phyloP scores from a whole-genome alignment of 2,888 invertebrate genomes.

The Amiota mariae region DNA sequence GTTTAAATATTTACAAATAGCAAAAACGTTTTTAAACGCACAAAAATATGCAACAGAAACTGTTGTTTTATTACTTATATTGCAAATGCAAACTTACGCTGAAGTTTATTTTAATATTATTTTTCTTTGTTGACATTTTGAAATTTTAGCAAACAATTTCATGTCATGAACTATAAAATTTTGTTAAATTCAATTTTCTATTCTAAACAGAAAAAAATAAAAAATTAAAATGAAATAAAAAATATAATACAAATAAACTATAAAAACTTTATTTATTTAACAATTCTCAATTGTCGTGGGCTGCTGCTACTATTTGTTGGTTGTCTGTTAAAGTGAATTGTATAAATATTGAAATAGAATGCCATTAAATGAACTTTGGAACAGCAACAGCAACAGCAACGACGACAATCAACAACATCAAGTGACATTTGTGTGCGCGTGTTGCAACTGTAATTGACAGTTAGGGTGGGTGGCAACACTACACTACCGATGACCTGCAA shows the following conservation, averaged over 20 bases:
- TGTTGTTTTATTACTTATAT: not conserved
- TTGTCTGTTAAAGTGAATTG: conserved; percentile 1
- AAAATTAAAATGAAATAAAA: no score
- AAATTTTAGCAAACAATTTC: not conserved
- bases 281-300: no score
- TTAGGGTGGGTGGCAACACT: no score
- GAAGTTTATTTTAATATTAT: not conserved
- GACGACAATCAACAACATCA: not conserved
- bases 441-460: not conserved
- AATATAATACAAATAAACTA: no score
- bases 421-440: not conserved
- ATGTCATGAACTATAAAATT: not conserved
- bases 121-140: no score
- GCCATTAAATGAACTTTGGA: conserved; percentile 10
- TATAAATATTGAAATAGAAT: conserved; percentile 13
- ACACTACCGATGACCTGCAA: not conserved
- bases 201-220: no score
- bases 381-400: not conserved
- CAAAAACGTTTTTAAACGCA: not conserved
- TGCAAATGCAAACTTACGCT: not conserved
- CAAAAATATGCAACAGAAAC: not conserved
- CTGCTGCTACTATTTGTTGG: not conserved
- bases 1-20: conserved; percentile 21
- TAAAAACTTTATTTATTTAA: no score
- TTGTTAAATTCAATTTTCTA: no score